phyloP scores from a whole-genome alignment of 2,888 invertebrate species.

The Monoplex corrugatus region DNA sequence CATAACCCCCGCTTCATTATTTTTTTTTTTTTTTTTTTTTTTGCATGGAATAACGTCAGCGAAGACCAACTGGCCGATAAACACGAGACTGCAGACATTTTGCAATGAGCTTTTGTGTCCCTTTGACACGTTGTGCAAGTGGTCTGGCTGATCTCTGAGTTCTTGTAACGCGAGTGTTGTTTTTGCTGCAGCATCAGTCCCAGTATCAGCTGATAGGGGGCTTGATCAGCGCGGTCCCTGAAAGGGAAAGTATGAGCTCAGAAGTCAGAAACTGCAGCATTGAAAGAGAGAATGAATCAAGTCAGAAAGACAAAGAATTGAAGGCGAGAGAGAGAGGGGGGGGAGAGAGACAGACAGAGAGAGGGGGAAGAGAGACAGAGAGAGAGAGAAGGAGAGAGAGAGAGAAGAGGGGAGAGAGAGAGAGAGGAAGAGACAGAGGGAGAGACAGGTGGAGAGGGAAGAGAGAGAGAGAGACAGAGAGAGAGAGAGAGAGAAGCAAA shows the following conservation, averaged over 20 bases:
- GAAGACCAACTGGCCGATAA: neutral
- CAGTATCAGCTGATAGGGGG: neutral
- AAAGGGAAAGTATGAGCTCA: no score
- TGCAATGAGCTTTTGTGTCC: slow-evolving; percentile 1
- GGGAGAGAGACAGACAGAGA: neutral
- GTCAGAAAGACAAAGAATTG: neutral
- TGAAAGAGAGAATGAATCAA: neutral
- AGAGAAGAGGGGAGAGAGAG: no score
- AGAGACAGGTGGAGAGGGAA: no score
- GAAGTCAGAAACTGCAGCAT: neutral
- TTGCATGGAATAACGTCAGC: neutral
- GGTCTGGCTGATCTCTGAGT: neutral
- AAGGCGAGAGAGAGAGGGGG: neutral
- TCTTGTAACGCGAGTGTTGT: neutral
- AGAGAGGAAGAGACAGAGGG: no score
- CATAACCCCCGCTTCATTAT: neutral
- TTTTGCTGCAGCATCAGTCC: neutral
- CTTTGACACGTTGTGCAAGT: neutral
- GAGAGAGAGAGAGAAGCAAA: no score
- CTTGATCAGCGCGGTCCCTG: no score
- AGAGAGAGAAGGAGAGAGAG: no score
- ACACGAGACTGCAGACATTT: neutral
- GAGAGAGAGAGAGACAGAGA: no score
- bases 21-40: no score
- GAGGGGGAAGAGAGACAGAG: neutral